Conservation (phyloP, 2,113 vertebrate genomes). For the Mustela nigripes region DNA sequence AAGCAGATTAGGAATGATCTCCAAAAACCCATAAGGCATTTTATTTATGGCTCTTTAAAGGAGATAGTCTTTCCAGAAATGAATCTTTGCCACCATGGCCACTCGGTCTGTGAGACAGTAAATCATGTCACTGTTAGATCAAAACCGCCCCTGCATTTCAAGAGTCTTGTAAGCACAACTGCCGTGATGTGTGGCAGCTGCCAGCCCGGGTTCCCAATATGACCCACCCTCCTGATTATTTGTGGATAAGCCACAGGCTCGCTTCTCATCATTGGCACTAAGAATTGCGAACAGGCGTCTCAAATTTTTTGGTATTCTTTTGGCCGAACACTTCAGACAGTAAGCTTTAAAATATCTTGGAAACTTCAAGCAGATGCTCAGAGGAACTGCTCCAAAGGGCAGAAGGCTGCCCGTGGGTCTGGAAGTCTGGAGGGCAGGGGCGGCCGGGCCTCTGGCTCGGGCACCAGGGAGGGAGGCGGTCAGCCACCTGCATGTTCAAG, state of each 20-base stretch:
- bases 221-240: not conserved
- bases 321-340: not conserved
- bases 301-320: not conserved
- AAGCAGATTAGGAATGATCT: not conserved
- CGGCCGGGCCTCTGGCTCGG: not conserved
- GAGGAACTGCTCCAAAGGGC: not conserved
- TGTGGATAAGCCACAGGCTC: not conserved
- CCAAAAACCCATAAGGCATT: not conserved
- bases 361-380: not conserved
- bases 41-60: not conserved
- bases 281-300: not conserved
- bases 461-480: not conserved
- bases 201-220: rapidly evolving
- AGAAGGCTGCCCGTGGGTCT: not conserved
- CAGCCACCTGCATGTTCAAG: rapidly evolving
- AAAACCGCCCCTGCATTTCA: not conserved
- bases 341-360: not conserved
- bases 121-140: not conserved
- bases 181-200: rapidly evolving
- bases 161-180: rapidly evolving
- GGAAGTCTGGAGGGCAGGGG: not conserved
- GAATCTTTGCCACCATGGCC: not conserved
- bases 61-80: not conserved
- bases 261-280: not conserved
- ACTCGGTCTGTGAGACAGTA: not conserved